Base-by-base conservation (phyloP, 2,888 invertebrate genomes). In the Agelastica alni region DNA sequence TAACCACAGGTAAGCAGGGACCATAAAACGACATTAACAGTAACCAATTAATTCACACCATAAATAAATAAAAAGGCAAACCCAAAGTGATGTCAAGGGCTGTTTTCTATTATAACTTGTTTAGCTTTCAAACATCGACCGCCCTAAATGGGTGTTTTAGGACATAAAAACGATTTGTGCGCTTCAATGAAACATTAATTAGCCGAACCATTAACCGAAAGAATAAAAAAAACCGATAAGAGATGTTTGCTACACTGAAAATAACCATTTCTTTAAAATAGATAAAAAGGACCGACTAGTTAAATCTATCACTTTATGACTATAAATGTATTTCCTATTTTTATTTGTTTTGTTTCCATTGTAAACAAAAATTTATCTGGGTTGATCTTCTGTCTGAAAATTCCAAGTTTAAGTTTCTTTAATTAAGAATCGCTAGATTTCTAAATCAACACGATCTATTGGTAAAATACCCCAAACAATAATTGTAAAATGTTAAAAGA, bases 121-220 rank as follows among this genome's bases (percentile, higher is more conserved):
- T 53, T 53, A 56, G 43, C 46, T 9, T 47, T 51, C 46, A 51
- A 53, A 56, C 49, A 49, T 36, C 49, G 39, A 51, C 58, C 56
- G 54, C 58, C 60, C 56, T 52, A 51, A 58, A 58, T 53, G 51
- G 56, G 47, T 57, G 57, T 57, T 61, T 51, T 56, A 52, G 44
- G 52, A 56, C 56, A 63, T 60, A 58, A 63, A 64, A 62, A 53
- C 62, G 61, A 65, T 66, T 65, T 64, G 63, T 65, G 66, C 59
- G 63, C 63, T 51, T 56, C 58, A 49, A 59, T 53, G 53, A 42
- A 62, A 64, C 62, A 63, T 63, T 63, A 62, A 64, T 64, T 63
- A 63, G 56, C 46, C 36, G 10, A 12, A 51, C 51, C 47, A 51
- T 37, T 45, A 51, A 44, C 56, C 32, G 14, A 45, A 44, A 31